Evolutionary conservation across 2,113 vertebrate species (phyloP).

Genomic region (Peromyscus leucopus): DNA sequence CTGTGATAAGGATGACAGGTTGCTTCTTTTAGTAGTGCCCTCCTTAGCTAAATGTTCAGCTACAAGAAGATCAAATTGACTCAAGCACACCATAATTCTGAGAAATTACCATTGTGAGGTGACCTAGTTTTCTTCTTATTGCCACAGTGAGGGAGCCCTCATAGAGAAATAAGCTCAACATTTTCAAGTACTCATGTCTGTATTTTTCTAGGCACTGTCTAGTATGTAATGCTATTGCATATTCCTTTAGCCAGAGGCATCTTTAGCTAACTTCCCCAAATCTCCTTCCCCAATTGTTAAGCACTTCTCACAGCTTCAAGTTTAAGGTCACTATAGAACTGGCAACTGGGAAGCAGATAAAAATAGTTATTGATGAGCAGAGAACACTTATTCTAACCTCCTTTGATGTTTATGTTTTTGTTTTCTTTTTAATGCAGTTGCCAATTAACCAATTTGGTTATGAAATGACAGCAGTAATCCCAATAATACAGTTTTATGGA

Average conservation of each 20-base stretch:
- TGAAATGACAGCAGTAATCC: not conserved
- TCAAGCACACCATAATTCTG: conserved; percentile 75
- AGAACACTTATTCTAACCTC: not conserved
- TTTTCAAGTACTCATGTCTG: conserved; percentile 70
- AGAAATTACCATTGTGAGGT: conserved; percentile 81
- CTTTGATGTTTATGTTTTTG: not conserved
- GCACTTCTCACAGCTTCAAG: conserved; percentile 10
- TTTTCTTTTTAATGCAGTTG: not conserved
- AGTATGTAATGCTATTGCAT: not conserved
- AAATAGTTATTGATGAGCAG: conserved; percentile 24
- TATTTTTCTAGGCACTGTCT: conserved; percentile 62
- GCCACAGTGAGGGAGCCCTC: conserved; percentile 70
- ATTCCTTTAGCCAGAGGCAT: conserved; percentile 65
- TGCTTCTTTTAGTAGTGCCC: conserved; percentile 68
- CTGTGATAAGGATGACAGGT: conserved; percentile 74
- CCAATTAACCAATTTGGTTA: not conserved
- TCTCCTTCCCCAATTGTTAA: conserved; percentile 51
- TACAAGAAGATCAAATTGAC: conserved; percentile 78
- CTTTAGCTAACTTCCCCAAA: conserved; percentile 21
- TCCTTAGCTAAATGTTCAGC: conserved; percentile 77
- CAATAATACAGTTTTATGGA: not conserved
- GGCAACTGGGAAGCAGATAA: not conserved
- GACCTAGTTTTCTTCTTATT: conserved; percentile 80
- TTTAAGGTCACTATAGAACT: conserved; percentile 38
- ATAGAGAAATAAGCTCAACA: conserved; percentile 80